Evolutionary conservation across 1,140 invertebrate species (phyloP), one percentile per base, ranked within the genome.

Genomic region (Pseudomyrmex sp.): DNA sequence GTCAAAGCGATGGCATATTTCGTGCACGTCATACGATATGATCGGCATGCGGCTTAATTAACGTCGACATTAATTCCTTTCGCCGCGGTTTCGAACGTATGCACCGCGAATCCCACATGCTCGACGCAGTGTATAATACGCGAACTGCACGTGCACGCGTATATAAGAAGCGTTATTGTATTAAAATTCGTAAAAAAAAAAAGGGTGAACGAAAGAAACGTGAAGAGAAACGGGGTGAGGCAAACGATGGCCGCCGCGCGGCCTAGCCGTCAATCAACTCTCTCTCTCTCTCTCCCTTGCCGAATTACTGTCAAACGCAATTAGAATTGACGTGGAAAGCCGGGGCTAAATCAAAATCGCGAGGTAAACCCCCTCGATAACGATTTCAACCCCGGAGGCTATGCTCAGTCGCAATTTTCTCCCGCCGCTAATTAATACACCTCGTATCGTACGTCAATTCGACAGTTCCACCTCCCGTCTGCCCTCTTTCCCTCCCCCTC

Each of bases 351-450:
- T 76, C 84, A 86, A 77, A 87, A 89, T 85, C 85, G 82, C 85
- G 82, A 89, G 85, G 85, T 79, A 63, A 85, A 87, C 80, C 88
- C 72, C 76, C 84, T 83, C 84, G 82, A 83, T 89, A 90, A 90
- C 75, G 86, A 90, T 90, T 88, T 87, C 82, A 89, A 89, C 77
- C 88, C 88, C 63, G 77, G 15, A 74, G 85, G 72, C 69, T 87
- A 85, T 79, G 65, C 85, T 79, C 70, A 58, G 23, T 88, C 84
- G 84, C 87, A 87, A 90, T 91, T 91, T 90, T 88, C 89, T 87
- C 80, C 79, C 87, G 84, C 76, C 84, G 86, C 86, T 92, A 92
- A 92, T 92, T 92, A 91, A 90, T 92, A 87, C 85, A 88, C 86
- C 72, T 88, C 85, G 82, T 62, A 72, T 74, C 69, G 76, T 77